Evolutionary conservation across 2,113 vertebrate genomes (phyloP).

Genomic region (Taurulus bubalis): DNA sequence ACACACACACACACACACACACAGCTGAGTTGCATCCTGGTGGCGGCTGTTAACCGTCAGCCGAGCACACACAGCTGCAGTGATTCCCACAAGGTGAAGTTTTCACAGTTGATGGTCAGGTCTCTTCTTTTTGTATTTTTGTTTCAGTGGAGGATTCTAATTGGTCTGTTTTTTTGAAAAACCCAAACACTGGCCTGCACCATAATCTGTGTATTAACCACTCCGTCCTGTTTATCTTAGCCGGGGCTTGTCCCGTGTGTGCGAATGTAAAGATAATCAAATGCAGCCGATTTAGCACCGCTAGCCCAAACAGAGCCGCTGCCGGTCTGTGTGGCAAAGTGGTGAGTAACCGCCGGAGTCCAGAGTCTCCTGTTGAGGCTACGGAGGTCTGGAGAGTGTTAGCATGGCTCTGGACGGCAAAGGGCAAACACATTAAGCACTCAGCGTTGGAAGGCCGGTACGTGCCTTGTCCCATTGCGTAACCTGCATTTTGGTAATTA

Average conservation of each 20-base stretch:
- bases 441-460: not conserved
- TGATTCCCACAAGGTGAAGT: slow-evolving; percentile 55
- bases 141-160: not conserved
- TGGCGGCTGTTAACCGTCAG: slow-evolving; percentile 31
- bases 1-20: slow-evolving; percentile 11
- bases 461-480: not conserved
- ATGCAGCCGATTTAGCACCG: slow-evolving; percentile 46
- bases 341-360: slow-evolving; percentile 54
- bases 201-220: slow-evolving; percentile 26
- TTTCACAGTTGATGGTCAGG: not conserved
- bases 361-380: slow-evolving; percentile 13
- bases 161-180: not conserved
- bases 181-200: not conserved
- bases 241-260: slow-evolving; percentile 29
- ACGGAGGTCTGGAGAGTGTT: slow-evolving; percentile 57
- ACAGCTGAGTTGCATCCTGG: not conserved
- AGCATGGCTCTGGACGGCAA: not conserved
- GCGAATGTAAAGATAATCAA: slow-evolving; percentile 68
- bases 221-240: slow-evolving; percentile 49
- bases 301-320: slow-evolving; percentile 52
- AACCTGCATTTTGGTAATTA: not conserved
- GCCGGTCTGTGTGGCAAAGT: slow-evolving; percentile 64
- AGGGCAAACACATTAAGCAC: slow-evolving; percentile 56
- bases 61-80: slow-evolving; percentile 60
- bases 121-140: not conserved